phyloP scores from a whole-genome alignment of 2,113 vertebrate genomes.

The Oncorhynchus gorbuscha region DNA sequence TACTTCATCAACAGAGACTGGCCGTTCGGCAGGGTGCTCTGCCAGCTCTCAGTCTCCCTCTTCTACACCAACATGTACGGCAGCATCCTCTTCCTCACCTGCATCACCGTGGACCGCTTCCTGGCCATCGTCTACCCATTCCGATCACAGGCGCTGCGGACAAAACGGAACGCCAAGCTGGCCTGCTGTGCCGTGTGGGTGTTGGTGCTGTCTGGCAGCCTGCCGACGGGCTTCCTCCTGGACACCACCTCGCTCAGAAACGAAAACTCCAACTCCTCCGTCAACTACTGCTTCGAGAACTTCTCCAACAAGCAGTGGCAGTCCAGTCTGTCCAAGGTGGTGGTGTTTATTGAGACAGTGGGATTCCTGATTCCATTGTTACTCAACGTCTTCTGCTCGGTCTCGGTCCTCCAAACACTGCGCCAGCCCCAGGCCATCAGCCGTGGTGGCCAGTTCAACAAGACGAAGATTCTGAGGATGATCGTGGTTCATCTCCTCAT shows the following conservation, averaged over 20 bases:
- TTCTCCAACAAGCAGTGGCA: conserved; percentile 91
- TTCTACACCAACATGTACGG: conserved; percentile 99
- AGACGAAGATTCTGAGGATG: conserved; percentile 92
- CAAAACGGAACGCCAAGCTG: conserved; percentile 86
- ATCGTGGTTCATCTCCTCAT: conserved; percentile 90
- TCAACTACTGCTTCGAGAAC: conserved; percentile 89
- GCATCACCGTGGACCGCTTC: conserved; percentile 94
- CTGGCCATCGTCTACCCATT: conserved; percentile 94
- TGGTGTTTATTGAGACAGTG: conserved; percentile 95
- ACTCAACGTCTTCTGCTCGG: conserved; percentile 89
- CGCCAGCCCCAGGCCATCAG: conserved; percentile 84
- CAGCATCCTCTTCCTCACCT: conserved; percentile 96
- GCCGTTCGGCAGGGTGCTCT: conserved; percentile 89
- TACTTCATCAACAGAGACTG: conserved; percentile 88
- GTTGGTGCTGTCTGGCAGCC: conserved; percentile 88
- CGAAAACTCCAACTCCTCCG: conserved; percentile 15
- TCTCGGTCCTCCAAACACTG: conserved; percentile 88
- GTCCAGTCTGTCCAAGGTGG: conserved; percentile 89
- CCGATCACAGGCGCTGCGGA: conserved; percentile 84
- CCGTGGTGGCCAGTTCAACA: conserved; percentile 87
- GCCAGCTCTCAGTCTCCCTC: conserved; percentile 89
- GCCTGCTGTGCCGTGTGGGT: conserved; percentile 87
- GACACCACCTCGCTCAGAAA: conserved; percentile 68
- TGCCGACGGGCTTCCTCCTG: conserved; percentile 84
- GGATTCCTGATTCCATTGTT: conserved; percentile 93